Conservation (phyloP, 2,113 vertebrate species). For the Apus apus region DNA sequence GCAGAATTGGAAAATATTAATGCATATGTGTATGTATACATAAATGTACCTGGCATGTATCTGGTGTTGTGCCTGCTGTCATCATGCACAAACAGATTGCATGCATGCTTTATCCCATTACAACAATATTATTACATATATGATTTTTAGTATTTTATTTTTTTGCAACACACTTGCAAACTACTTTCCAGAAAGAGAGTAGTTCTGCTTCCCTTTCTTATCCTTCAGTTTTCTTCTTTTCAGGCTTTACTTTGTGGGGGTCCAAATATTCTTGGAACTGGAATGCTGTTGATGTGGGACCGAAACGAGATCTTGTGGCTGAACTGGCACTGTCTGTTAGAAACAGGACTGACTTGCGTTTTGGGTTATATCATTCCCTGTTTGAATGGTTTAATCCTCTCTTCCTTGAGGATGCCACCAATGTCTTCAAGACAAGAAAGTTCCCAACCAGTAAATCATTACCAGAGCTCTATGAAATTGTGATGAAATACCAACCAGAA, state of each 20-base stretch:
- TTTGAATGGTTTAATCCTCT: conserved; percentile 97
- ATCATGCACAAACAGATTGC: neutral
- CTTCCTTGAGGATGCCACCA: conserved; percentile 81
- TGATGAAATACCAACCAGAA: conserved; percentile 87
- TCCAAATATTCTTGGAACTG: conserved; percentile 94
- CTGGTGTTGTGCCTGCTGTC: neutral
- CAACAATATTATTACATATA: neutral
- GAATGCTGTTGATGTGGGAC: conserved; percentile 91
- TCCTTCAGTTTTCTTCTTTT: neutral
- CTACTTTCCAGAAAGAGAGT: neutral
- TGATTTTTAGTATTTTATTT: neutral
- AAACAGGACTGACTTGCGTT: conserved; percentile 76
- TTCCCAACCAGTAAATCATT: conserved; percentile 87
- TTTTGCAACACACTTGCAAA: neutral
- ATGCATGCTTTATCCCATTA: neutral
- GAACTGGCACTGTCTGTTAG: conserved; percentile 84
- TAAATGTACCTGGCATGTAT: neutral
- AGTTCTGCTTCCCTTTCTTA: neutral
- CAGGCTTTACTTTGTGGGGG: conserved; percentile 96
- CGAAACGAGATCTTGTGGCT: conserved; percentile 85
- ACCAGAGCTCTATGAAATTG: conserved; percentile 91
- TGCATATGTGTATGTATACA: neutral
- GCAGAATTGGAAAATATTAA: neutral
- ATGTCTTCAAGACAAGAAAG: conserved; percentile 76
- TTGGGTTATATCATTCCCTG: conserved; percentile 94